Evolutionary conservation across 2,888 invertebrate species (phyloP), one percentile per base, ranked within the genome.

Genomic region (Tribolium freemani): DNA sequence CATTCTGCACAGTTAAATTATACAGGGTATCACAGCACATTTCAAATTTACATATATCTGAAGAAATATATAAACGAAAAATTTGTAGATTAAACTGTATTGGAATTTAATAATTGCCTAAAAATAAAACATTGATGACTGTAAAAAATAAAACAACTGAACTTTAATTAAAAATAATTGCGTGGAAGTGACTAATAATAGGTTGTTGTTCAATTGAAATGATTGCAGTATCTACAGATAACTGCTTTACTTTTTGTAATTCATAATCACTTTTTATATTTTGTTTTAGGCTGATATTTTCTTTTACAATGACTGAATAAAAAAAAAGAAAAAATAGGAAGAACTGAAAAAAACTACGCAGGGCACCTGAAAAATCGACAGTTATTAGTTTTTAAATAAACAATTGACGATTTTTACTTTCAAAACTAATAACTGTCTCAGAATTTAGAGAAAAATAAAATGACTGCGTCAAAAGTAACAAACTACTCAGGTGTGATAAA

Each of bases 261-360:
- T 8, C 16, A 16, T 16, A 16, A 1, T 2, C 16, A 16, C 2
- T 16, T 16, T 16, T 16, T 16, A 16, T 16, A 38, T 8, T 38
- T 38, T 38, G n/a, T 38, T 38, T 11, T 30, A 30, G 54, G 38
- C 57, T 57, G 57, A 57, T 57, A 57, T 57, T 57, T 57, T 31
- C 31, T 57, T 2, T 38, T 8, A 57, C 31, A 16, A 57, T 48
- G 38, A 48, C 45, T 45, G 45, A 48, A 48, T 16, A 16, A 16
- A 16, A 1, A n/a, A 48, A 11, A 48, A 48, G 8, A 5, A 11
- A 11, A 57, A 38, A 38, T n/a, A 38, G 38, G 8, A 38, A 38
- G 38, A 38, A 57, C 5, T 31, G 9, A 38, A 57, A 57, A 57
- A 30, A 31, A 13, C 38, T 11, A 56, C 57, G 57, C 57, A 57